These are phyloP conservation scores for Lycaena phlaeas DNA, from an alignment of 2,888 invertebrate genomes.

Conservation along the genomic window DNA sequence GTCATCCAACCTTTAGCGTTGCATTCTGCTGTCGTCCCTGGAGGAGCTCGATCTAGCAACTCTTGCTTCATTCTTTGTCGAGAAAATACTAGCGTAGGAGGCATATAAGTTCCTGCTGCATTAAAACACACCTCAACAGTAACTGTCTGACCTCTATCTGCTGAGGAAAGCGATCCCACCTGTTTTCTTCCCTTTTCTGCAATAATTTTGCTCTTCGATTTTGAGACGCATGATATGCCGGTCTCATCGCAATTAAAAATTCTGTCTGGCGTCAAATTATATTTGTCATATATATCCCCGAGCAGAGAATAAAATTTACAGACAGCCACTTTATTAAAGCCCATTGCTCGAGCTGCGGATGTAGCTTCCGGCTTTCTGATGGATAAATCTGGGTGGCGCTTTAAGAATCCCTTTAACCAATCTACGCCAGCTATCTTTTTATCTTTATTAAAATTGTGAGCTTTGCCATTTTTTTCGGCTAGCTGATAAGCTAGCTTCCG, in stretches of 20 bases:
- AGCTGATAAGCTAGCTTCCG: conserved; percentile 20
- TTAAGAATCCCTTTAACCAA: conserved; percentile 20
- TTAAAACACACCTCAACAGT: conserved; percentile 25
- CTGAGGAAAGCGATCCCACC: conserved; percentile 23
- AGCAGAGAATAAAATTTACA: conserved; percentile 20
- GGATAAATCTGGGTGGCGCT: conserved; percentile 18
- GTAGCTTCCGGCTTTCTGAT: conserved; percentile 20
- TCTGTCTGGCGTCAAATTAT: conserved; percentile 23
- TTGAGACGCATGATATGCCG: conserved; percentile 26
- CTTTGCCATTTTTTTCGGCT: conserved; percentile 20
- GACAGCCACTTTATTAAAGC: conserved; percentile 29
- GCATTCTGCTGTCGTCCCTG: conserved; percentile 24
- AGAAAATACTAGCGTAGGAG: conserved; percentile 28
- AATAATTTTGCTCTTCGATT: conserved; percentile 22
- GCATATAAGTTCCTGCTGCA: conserved; percentile 26
- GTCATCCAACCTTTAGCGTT: conserved; percentile 28
- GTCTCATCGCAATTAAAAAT: conserved; percentile 30
- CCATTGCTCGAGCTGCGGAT: conserved; percentile 25
- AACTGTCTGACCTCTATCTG: conserved; percentile 24
- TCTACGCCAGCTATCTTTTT: conserved; percentile 18
- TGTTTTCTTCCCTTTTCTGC: conserved; percentile 24
- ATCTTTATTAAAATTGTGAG: conserved; percentile 18
- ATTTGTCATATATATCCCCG: conserved; percentile 18
- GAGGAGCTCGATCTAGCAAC: conserved; percentile 25
- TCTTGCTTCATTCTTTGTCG: conserved; percentile 24